Percentiles rank a stretch among this genome's conserved stretches.
These are phyloP conservation scores for Xestia xanthographa DNA, from an alignment of 2,888 invertebrate genomes.

Conservation along the genomic window DNA sequence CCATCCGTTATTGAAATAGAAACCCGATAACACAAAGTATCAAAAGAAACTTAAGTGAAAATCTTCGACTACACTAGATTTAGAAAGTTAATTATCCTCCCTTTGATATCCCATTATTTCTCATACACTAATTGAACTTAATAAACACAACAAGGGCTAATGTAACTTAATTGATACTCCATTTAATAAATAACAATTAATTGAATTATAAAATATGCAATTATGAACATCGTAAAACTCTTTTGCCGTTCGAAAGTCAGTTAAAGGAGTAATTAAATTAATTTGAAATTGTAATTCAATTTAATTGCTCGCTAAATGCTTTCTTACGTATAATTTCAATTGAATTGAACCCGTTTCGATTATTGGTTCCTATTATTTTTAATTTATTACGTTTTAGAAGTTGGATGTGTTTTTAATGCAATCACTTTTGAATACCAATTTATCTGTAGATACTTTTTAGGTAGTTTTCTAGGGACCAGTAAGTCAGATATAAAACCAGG, in stretches of 20 bases:
- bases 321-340: constrained; percentile 52
- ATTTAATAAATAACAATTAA: constrained; percentile 62
- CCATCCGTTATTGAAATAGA: constrained; percentile 3
- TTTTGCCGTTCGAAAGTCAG: constrained; percentile 33
- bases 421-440: constrained; percentile 8
- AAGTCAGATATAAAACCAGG: too few relatives aligned
- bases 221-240: constrained; percentile 49
- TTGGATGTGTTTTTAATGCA: constrained; percentile 34
- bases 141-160: constrained; percentile 64
- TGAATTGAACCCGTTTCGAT: constrained; percentile 31
- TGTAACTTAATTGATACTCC: constrained; percentile 60
- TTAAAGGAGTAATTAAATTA: constrained; percentile 53
- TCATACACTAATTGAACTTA: constrained; percentile 57
- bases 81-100: constrained; percentile 45
- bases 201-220: constrained; percentile 59
- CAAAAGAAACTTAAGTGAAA: constrained; percentile 21
- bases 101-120: constrained; percentile 61
- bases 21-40: not conserved
- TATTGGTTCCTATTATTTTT: constrained; percentile 30
- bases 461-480: not conserved
- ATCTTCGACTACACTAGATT: constrained; percentile 10
- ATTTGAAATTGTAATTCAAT: constrained; percentile 45
- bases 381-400: constrained; percentile 39
- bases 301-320: constrained; percentile 44
- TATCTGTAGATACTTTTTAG: constrained; percentile 2